Conservation (phyloP, 2,113 vertebrate species). For the Boulengeromyrus knoepffleri region DNA sequence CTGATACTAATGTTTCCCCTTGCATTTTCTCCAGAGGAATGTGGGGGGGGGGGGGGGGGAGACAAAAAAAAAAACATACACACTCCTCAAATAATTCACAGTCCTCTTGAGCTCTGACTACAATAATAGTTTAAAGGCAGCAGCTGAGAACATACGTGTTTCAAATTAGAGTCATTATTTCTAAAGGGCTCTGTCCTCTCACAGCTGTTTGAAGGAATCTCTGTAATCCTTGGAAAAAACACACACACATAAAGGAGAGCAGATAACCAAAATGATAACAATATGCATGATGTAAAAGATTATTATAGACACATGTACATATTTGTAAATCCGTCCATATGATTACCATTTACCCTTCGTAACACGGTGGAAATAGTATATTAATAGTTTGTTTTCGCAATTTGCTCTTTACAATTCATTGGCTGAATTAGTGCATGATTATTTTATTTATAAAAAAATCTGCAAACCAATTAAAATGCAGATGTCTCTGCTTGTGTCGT, state of each 20-base stretch:
- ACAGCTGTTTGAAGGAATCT: neutral
- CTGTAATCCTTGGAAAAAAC: neutral
- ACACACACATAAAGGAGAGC: neutral
- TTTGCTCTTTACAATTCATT: constrained; percentile 1
- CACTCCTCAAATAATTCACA: neutral
- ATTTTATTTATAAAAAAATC: constrained; percentile 9
- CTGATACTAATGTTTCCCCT: neutral
- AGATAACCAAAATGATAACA: neutral
- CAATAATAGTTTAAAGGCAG: neutral
- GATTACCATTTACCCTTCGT: neutral
- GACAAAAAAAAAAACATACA: neutral
- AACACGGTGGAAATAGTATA: neutral
- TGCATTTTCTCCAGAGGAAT: neutral
- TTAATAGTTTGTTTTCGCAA: neutral
- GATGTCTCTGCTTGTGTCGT: neutral
- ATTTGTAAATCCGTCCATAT: neutral
- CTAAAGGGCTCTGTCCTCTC: neutral
- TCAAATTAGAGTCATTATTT: neutral
- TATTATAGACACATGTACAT: neutral
- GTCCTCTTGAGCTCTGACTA: neutral
- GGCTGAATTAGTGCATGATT: neutral
- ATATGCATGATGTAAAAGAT: neutral
- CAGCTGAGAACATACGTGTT: neutral
- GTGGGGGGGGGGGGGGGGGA: neutral
- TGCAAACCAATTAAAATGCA: constrained; percentile 11